Conservation (phyloP, 2,888 invertebrate species). For the Sabellastarte sp. region DNA sequence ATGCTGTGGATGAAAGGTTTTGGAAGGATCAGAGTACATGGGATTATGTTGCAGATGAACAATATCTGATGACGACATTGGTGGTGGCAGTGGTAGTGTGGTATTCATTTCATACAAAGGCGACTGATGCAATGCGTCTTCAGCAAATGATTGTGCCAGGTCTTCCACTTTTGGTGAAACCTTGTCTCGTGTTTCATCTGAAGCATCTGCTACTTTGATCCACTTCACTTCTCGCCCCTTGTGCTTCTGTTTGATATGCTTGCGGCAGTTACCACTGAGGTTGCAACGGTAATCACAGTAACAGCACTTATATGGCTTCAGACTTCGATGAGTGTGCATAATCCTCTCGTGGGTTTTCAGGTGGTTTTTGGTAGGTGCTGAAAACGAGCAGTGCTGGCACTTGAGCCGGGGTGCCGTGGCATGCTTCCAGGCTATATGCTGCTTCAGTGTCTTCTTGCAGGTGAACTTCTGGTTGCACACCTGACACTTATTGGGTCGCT, state of each 20-base stretch:
- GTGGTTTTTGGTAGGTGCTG: background rate
- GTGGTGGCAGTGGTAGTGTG: too few species aligned
- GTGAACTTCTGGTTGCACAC: background rate
- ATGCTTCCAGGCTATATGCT: background rate
- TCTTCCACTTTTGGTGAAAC: too few species aligned
- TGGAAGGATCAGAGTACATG: too few species aligned
- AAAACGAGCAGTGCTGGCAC: background rate
- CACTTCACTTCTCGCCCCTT: background rate
- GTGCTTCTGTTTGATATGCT: background rate
- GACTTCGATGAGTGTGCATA: background rate
- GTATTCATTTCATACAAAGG: too few species aligned
- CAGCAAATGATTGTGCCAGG: too few species aligned
- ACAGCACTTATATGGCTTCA: conserved; percentile 1
- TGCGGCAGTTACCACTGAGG: background rate
- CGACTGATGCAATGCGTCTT: too few species aligned
- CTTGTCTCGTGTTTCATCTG: too few species aligned
- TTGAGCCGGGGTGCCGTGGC: background rate
- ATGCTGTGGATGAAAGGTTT: too few species aligned
- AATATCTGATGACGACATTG: too few species aligned
- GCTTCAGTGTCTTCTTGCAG: background rate
- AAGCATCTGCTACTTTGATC: background rate
- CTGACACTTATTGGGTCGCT: background rate
- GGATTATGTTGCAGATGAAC: too few species aligned
- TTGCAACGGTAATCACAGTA: background rate
- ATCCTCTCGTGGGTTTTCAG: background rate